These are phyloP conservation scores for Psilopsiagon aymara DNA, from an alignment of 2,113 vertebrate species.

Conservation along the genomic window DNA sequence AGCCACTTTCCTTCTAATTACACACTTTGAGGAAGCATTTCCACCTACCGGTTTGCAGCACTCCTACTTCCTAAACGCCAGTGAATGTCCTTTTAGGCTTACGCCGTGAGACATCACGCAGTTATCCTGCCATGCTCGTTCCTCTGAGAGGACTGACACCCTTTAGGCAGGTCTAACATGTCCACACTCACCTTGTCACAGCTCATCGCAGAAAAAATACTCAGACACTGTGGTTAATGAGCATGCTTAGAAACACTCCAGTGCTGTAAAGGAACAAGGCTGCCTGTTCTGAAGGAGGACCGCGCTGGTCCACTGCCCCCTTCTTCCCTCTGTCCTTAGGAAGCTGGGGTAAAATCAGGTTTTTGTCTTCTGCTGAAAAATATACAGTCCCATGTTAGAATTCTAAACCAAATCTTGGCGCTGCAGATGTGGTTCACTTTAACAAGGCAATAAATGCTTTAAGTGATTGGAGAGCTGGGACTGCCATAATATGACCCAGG, in stretches of 20 bases:
- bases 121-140: slow-evolving; percentile 1
- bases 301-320: neutral
- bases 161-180: neutral
- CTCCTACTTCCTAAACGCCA: slow-evolving; percentile 25
- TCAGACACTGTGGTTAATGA: neutral
- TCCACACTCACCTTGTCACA: neutral
- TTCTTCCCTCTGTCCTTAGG: neutral
- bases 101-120: neutral
- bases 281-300: neutral
- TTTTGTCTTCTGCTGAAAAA: neutral
- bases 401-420: neutral
- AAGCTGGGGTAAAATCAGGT: neutral
- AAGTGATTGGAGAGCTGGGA: slow-evolving; percentile 5
- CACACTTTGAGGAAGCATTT: neutral
- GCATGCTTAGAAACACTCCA: neutral
- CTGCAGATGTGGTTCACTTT: slow-evolving; percentile 7
- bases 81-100: neutral
- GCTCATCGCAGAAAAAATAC: neutral
- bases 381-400: neutral
- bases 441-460: slow-evolving; percentile 32
- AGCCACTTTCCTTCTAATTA: neutral
- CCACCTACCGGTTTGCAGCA: slow-evolving; percentile 20
- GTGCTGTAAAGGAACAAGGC: neutral
- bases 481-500: neutral
- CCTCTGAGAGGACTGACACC: neutral